Evolutionary conservation across 2,113 vertebrate genomes (phyloP).

Genomic region (Pycnonotus jocosus): DNA sequence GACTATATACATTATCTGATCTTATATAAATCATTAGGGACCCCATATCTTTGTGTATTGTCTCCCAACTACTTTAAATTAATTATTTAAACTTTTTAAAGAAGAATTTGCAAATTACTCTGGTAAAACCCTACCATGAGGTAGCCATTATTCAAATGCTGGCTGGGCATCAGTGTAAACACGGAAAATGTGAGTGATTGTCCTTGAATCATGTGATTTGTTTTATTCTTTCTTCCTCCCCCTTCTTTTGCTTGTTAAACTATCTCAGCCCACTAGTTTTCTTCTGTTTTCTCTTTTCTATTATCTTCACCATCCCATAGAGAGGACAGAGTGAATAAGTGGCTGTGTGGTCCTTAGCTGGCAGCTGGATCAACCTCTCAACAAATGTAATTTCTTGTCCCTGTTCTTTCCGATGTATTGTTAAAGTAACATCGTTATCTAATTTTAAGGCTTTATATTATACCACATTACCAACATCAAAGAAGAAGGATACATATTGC

Average conservation of each 20-base stretch:
- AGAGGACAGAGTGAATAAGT: neutral
- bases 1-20: neutral
- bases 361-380: neutral
- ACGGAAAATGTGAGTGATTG: neutral
- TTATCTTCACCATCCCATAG: neutral
- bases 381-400: rapidly evolving
- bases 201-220: neutral
- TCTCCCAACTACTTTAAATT: neutral
- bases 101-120: neutral
- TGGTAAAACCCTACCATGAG: neutral
- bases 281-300: neutral
- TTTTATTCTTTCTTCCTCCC: neutral
- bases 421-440: neutral
- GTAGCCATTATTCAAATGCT: neutral
- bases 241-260: neutral
- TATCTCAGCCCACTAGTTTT: neutral
- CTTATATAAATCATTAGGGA: neutral
- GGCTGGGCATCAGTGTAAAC: neutral
- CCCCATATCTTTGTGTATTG: neutral
- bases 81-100: neutral
- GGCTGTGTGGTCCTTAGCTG: neutral
- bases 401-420: neutral
- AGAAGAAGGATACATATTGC: neutral
- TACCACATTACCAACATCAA: neutral
- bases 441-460: neutral